Base-by-base conservation (phyloP, 2,113 vertebrate genomes). In the Nothoprocta perdicaria region DNA sequence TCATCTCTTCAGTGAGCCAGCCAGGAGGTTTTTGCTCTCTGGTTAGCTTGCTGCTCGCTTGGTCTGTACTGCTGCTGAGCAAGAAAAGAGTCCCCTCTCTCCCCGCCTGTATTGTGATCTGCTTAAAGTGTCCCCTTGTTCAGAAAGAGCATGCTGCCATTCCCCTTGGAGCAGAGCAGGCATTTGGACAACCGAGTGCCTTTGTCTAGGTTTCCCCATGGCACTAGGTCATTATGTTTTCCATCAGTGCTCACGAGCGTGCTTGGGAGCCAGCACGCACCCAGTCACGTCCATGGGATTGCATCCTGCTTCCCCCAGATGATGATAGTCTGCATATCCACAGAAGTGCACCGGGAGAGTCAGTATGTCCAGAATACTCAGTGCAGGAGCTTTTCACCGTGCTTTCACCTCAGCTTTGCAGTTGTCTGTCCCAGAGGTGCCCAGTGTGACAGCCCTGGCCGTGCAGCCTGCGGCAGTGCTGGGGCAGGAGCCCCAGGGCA, bases 1-100 rank as follows among this genome's bases (percentile, higher is more conserved):
- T 76, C 76, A 31, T 62, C 80, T 74, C 79, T 69, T 71, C 52
- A 6, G n/a, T 63, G 38, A 1, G 1, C 2, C 6, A 27, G 1
- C 3, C 1, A 12, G 3, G 2, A 33, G 22, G 7, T 5, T 1
- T 22, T 0, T 52, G 27, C 46, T 45, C 35, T 15, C 12, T 2
- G 3, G 8, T 38, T 13, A 16, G 45, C 4, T 4, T 50, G 83
- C 48, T 27, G 46, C 79, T 67, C 0, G 1, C 62, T 67, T 10
- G 41, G 19, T 14, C 80, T 63, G 16, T 62, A 26, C 75, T 69
- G 55, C 60, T 50, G 61, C 86, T 61, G 66, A 57, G 61, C 71
- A 26, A 52, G 66, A 40, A 55, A 18, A 2, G 55, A 8, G 58
- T 35, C 16, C 33, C 8, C 38, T 53, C 22, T 26, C 26, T 43